Percentiles rank a stretch among this genome's conserved stretches.
Evolutionary conservation across 2,888 invertebrate genomes (phyloP).

Genomic region (Eudemis profundana): DNA sequence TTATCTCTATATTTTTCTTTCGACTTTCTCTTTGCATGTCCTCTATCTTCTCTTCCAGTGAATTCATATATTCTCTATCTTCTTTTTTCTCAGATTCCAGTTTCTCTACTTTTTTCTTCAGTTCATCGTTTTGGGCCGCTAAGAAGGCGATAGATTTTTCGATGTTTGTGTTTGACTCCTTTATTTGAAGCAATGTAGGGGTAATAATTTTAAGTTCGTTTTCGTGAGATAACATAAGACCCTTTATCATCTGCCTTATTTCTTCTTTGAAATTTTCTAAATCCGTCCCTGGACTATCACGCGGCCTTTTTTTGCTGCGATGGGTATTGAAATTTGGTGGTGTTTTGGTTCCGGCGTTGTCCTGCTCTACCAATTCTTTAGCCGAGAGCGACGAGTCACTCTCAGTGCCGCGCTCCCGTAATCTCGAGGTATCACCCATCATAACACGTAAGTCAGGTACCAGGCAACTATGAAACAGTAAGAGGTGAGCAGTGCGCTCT

Average conservation of each 20-base stretch:
- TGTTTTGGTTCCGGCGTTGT: too few species aligned
- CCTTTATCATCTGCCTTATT: conserved; percentile 26
- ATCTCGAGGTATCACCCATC: too few species aligned
- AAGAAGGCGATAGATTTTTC: conserved; percentile 42
- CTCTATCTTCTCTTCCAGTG: conserved; percentile 45
- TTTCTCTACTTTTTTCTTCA: conserved; percentile 32
- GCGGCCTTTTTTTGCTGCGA: neutral
- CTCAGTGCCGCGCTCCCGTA: too few species aligned
- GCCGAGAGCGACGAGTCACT: neutral
- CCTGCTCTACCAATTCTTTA: neutral
- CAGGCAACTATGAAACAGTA: too few species aligned
- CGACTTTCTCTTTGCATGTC: conserved; percentile 39
- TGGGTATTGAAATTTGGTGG: neutral
- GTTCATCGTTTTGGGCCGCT: conserved; percentile 37
- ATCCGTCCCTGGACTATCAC: neutral
- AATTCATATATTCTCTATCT: conserved; percentile 38
- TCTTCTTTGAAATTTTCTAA: conserved; percentile 39
- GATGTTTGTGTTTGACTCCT: conserved; percentile 40
- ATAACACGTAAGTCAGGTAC: too few species aligned
- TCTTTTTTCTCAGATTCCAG: conserved; percentile 26
- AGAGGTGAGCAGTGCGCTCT: too few species aligned
- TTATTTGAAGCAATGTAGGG: conserved; percentile 28
- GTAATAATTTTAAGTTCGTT: conserved; percentile 29
- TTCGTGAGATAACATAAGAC: neutral
- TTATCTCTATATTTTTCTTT: conserved; percentile 44